Base-by-base conservation (phyloP, 2,888 invertebrate genomes). In the Theodoxus fluviatilis region DNA sequence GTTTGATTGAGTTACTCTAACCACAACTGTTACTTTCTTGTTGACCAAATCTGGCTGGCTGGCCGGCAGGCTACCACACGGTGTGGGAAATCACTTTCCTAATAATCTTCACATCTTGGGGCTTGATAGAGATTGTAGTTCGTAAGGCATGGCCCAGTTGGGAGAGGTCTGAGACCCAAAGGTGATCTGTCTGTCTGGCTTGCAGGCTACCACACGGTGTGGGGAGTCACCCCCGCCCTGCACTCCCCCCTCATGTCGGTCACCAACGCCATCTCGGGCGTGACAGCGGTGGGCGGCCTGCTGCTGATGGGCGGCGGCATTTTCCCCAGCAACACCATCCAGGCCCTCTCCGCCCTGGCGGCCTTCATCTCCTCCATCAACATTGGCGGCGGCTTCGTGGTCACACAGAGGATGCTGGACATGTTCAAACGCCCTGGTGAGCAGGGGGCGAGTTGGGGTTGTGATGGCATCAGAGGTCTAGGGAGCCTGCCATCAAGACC, bases 171-270 rank as follows among this genome's bases (percentile, higher is more conserved):
- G n/a, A n/a, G n/a, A n/a, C n/a, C n/a, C n/a, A n/a, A n/a, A n/a
- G n/a, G n/a, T n/a, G n/a, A n/a, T n/a, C n/a, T n/a, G n/a, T n/a
- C n/a, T n/a, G n/a, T n/a, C n/a, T n/a, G n/a, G 1, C 65, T 75
- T 75, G 6, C 76, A 89, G 89, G 91, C 47, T 95, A 94, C 88
- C 94, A 95, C 88, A 94, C 94, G 1, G 95, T 95, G 18, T 95
- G 95, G 95, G 94, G 94, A 66, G 95, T 95, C 25, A 94, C 94
- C 22, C 95, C 95, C 12, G 94, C 95, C 38, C 90, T 95, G 31
- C 95, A 95, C 89, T 94, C 94, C 0, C 95, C 95, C 0, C 90
- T 95, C 35, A 95, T 95, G 95, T 94, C 94, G 0, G 95, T 95
- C 43, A 95, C 95, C 4, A 95, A 95, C 87, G 95, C 95, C 73